phyloP scores from a whole-genome alignment of 2,888 invertebrate species.

The Rugalucina vietnamica region DNA sequence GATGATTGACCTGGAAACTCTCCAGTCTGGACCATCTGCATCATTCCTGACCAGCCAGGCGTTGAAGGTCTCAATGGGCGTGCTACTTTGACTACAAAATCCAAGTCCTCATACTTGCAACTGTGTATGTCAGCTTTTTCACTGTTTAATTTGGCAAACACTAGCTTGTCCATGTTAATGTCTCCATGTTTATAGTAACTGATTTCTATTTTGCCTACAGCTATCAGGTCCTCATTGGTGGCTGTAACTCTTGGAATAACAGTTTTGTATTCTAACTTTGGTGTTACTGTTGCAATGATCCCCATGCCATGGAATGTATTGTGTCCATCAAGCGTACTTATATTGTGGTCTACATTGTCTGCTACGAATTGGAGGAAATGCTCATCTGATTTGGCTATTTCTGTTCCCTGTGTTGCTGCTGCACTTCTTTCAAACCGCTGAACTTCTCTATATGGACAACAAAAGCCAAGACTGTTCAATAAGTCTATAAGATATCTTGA shows the following conservation, averaged over 20 bases:
- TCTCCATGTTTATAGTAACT: not conserved
- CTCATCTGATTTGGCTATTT: not conserved
- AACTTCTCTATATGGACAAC: constrained; percentile 49
- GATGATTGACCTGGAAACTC: not conserved
- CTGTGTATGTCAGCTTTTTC: not conserved
- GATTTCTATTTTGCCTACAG: constrained; percentile 17
- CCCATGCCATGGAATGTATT: constrained; percentile 30
- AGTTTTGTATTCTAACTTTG: not conserved
- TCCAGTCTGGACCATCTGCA: not conserved
- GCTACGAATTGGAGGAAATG: constrained; percentile 24
- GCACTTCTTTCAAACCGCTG: constrained; percentile 25
- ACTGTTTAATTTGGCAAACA: not conserved
- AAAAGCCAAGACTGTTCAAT: constrained; percentile 62
- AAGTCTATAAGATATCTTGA: constrained; percentile 67
- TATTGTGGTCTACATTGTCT: constrained; percentile 36
- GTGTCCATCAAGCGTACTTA: constrained; percentile 22
- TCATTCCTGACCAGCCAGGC: not conserved
- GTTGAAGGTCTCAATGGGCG: not conserved
- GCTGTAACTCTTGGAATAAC: constrained; percentile 3
- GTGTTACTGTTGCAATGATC: not conserved
- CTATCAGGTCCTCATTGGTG: constrained; percentile 17
- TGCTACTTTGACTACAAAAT: not conserved
- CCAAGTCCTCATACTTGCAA: not conserved
- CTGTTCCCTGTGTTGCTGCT: constrained; percentile 6
- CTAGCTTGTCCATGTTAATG: not conserved